Evolutionary conservation across 2,888 invertebrate genomes (phyloP), one percentile per base, ranked within the genome.

Genomic region (Scaptomyza caliginosa): DNA sequence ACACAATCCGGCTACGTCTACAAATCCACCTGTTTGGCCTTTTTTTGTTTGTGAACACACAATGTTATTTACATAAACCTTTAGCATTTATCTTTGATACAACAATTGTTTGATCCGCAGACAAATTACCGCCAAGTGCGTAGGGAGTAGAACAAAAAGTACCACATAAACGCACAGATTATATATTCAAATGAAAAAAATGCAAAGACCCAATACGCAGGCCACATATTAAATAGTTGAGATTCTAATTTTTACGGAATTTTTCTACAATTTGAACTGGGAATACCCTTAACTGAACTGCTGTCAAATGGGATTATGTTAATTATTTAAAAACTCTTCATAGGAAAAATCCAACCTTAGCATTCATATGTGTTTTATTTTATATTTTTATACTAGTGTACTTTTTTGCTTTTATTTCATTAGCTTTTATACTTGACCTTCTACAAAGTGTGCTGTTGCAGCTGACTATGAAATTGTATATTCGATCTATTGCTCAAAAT

Each of bases 101-200:
- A 30, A 68, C 56, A 74, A 67, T 63, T 81, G 73, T 77, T 84
- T 81, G 81, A 81, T 76, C 64, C 70, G 59, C 69, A 72, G 75
- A 67, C 75, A 73, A 77, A 75, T 77, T 79, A 71, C 82, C 51
- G 38, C n/a, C 42, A 32, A 36, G 43, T 63, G 59, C 50, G 10
- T n/a, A 36, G 46, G 40, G 30, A 42, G 30, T 30, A 54, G 21
- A 32, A 26, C 28, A n/a, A 36, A 26, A 13, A 68, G 11, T 30
- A 30, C n/a, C 30, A n/a, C 13, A 32, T 11, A 40, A 39, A 42
- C 46, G 36, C 30, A 48, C 21, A 50, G 42, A 55, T 46, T 48
- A 32, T 48, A 71, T 67, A 76, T 78, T 75, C 78, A 81, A 81
- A 78, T 73, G 46, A 60, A 63, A 50, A 32, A n/a, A n/a, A 30